Percentiles rank a stretch among this genome's conserved stretches.
Conservation (phyloP, 2,113 vertebrate genomes). For the Prietella phreatophila region DNA sequence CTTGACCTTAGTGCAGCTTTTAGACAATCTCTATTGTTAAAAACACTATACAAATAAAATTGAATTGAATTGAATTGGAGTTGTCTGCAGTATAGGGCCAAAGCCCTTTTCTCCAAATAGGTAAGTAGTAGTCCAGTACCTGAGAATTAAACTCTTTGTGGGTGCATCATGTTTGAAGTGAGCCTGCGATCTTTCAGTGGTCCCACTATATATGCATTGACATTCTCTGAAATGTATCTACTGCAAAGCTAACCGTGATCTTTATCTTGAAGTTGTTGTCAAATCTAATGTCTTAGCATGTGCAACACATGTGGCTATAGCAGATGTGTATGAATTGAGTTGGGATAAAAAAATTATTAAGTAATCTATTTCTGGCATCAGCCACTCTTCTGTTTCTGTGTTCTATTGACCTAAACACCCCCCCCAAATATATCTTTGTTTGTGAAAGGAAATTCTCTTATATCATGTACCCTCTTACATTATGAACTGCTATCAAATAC, state of each 20-base stretch:
- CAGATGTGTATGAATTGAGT: not conserved
- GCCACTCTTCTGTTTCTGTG: not conserved
- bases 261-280: not conserved
- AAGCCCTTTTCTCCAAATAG: not conserved
- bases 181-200: not conserved
- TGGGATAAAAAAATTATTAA: not conserved
- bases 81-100: not conserved
- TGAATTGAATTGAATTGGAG: no score
- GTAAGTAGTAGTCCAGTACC: not conserved
- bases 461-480: no score
- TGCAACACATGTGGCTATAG: not conserved
- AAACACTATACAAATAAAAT: no score
- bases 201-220: not conserved
- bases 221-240: not conserved
- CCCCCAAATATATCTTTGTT: not conserved
- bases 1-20: no score
- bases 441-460: no score
- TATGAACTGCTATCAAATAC: no score
- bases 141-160: not conserved
- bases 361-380: not conserved
- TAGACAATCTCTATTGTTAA: no score
- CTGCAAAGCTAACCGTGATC: not conserved
- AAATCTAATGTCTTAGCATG: not conserved
- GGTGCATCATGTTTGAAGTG: not conserved
- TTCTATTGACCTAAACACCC: conserved; percentile 8